Conservation (phyloP, 2,113 vertebrate species). For the Sylvietta virens region DNA sequence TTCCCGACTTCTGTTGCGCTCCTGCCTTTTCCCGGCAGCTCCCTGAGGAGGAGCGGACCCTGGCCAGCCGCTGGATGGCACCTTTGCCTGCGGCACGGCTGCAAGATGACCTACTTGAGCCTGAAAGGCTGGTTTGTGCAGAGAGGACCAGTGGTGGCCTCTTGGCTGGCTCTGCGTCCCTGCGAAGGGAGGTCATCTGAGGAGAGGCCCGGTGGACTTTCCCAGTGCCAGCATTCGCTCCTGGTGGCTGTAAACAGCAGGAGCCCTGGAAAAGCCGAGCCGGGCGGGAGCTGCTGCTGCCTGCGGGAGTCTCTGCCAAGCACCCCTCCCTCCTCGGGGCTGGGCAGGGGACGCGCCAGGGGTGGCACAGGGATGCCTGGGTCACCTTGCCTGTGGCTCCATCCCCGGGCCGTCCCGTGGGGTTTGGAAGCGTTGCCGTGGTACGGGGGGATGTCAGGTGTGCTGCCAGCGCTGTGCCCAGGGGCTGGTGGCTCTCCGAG, state of each 20-base stretch:
- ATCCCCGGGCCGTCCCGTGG: fast-evolving
- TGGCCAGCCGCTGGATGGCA: background rate
- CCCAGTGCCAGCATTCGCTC: fast-evolving
- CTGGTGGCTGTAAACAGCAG: background rate
- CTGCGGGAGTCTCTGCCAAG: fast-evolving
- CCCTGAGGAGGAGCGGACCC: background rate
- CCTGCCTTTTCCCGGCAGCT: background rate
- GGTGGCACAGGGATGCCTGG: background rate
- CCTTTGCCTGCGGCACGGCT: background rate
- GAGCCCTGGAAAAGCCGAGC: fast-evolving
- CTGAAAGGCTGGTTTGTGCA: background rate
- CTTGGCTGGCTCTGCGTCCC: background rate
- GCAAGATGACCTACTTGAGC: background rate
- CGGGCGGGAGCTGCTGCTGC: background rate
- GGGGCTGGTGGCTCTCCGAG: fast-evolving
- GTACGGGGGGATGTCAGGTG: fast-evolving
- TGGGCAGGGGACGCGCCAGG: fast-evolving
- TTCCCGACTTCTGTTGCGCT: background rate
- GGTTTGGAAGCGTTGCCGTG: fast-evolving
- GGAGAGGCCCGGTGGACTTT: background rate
- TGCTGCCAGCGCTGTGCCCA: fast-evolving
- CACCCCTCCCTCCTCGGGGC: background rate
- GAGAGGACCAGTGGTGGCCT: background rate
- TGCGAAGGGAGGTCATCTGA: background rate
- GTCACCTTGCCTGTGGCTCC: background rate